These are phyloP conservation scores for Orthosia incerta DNA, from an alignment of 2,888 invertebrate genomes.

Conservation along the genomic window DNA sequence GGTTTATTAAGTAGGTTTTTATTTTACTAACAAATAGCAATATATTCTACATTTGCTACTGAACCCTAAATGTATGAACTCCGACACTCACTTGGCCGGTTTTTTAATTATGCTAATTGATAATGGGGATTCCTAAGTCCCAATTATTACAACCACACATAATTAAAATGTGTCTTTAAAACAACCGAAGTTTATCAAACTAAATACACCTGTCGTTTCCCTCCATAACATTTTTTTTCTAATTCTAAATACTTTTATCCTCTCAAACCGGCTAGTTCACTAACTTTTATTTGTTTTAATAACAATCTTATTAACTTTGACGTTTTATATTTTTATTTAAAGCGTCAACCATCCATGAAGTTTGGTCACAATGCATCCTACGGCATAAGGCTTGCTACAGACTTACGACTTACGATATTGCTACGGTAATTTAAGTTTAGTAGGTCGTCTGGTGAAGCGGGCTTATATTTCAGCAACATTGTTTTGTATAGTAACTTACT, in stretches of 20 bases:
- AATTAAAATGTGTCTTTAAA: background rate
- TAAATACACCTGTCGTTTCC: background rate
- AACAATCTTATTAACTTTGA: conserved; percentile 69
- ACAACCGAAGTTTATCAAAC: background rate
- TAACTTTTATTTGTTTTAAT: conserved; percentile 57
- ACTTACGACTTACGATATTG: conserved; percentile 23
- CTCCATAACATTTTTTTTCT: conserved; percentile 4
- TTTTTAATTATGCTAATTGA: too few species aligned
- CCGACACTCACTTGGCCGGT: too few species aligned
- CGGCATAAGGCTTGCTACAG: conserved; percentile 60
- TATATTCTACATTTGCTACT: too few species aligned
- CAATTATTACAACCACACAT: background rate
- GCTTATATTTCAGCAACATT: too few species aligned
- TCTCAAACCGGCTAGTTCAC: background rate
- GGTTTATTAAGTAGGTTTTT: too few species aligned
- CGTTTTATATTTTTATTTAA: conserved; percentile 72
- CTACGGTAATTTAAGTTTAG: too few species aligned
- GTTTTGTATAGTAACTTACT: conserved; percentile 1
- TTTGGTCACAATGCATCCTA: conserved; percentile 64
- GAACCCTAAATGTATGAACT: too few species aligned
- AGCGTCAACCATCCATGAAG: conserved; percentile 68
- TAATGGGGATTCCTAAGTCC: background rate
- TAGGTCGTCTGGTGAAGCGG: too few species aligned
- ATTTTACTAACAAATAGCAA: too few species aligned
- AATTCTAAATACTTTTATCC: background rate